A percentile compares a stretch with the other conserved stretches of the same genome.
These are phyloP conservation scores for Palloptera scutellata DNA, from an alignment of 2,888 invertebrate species.

Conservation along the genomic window DNA sequence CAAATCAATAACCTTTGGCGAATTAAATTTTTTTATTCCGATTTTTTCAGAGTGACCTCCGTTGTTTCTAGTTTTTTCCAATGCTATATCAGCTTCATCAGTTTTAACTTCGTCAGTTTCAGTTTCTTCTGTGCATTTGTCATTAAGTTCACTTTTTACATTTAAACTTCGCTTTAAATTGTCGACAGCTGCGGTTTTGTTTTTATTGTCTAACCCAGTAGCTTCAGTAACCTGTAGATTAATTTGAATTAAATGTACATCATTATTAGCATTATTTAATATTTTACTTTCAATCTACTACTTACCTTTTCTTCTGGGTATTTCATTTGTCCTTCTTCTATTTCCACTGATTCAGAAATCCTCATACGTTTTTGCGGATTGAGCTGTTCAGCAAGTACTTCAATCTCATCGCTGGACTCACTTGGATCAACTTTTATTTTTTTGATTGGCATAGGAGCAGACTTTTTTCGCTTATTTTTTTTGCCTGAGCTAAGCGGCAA, in stretches of 20 bases:
- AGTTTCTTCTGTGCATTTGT: slow-evolving; percentile 22
- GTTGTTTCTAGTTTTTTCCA: neutral
- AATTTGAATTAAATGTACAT: neutral
- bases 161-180: slow-evolving; percentile 16
- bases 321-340: slow-evolving; percentile 6
- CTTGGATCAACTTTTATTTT: slow-evolving; percentile 22
- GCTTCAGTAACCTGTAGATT: neutral
- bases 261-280: neutral
- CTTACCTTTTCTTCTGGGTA: slow-evolving; percentile 14
- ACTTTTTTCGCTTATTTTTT: slow-evolving; percentile 51
- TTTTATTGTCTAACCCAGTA: neutral
- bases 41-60: neutral
- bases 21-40: neutral
- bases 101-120: slow-evolving; percentile 25
- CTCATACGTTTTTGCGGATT: slow-evolving; percentile 54
- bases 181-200: neutral
- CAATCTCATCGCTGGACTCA: slow-evolving; percentile 53
- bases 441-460: slow-evolving; percentile 23
- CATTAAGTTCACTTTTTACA: slow-evolving; percentile 13
- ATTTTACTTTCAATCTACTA: neutral
- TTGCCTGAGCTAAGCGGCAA: slow-evolving; percentile 50
- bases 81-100: neutral
- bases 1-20: slow-evolving; percentile 8
- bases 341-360: slow-evolving; percentile 27
- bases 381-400: slow-evolving; percentile 41